Percentiles rank a stretch among this genome's conserved stretches.
phyloP scores from a whole-genome alignment of 1,140 invertebrate genomes.

The Xylocopa sonorina region DNA sequence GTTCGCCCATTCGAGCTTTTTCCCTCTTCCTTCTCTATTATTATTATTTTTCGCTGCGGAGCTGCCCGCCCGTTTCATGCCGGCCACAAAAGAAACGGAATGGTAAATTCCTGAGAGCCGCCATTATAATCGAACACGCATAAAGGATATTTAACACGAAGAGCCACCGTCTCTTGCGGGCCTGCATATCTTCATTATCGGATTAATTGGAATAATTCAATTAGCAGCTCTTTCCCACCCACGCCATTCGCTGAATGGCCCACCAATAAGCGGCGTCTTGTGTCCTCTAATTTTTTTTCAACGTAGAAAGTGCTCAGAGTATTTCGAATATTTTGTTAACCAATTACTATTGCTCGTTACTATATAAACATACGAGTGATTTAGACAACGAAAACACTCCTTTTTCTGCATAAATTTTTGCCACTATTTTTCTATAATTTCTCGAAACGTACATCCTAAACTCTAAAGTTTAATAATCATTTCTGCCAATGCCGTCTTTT shows the following conservation, averaged over 20 bases:
- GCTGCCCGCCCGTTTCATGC: neutral
- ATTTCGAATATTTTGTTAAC: too few relatives aligned
- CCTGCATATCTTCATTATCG: constrained; percentile 45
- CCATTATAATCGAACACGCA: constrained; percentile 58
- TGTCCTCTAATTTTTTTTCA: too few relatives aligned
- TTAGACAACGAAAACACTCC: too few relatives aligned
- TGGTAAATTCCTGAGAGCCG: constrained; percentile 65
- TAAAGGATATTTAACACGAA: constrained; percentile 57
- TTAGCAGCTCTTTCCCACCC: neutral
- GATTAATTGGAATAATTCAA: constrained; percentile 33
- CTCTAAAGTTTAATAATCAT: too few relatives aligned
- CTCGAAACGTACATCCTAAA: too few relatives aligned
- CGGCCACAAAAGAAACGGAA: constrained; percentile 64
- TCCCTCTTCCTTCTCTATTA: neutral
- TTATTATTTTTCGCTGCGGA: constrained; percentile 13
- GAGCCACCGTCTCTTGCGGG: neutral
- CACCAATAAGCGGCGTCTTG: too few relatives aligned
- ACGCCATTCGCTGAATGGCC: neutral
- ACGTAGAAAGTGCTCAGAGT: too few relatives aligned
- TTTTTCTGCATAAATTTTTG: too few relatives aligned
- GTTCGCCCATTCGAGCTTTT: constrained; percentile 29
- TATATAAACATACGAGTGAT: too few relatives aligned
- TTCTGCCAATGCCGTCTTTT: too few relatives aligned
- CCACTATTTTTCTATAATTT: too few relatives aligned
- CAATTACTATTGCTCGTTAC: too few relatives aligned